Conservation (phyloP, 2,888 invertebrate genomes). For the Pherbina coryleti region DNA sequence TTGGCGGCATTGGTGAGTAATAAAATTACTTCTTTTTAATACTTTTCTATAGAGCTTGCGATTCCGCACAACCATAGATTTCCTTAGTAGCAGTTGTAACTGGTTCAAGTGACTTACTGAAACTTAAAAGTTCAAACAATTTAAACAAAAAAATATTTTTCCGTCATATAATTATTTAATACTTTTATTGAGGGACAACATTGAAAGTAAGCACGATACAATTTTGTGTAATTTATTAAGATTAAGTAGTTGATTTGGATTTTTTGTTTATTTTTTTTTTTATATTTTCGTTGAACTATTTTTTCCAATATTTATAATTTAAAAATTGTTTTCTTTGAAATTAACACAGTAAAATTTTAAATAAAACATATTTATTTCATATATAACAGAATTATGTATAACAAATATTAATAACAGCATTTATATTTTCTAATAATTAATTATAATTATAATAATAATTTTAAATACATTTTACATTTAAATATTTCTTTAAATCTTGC, state of each 20-base stretch:
- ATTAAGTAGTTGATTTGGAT: slow-evolving; percentile 40
- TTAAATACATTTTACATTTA: slow-evolving; percentile 52
- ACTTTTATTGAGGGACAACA: slow-evolving; percentile 57
- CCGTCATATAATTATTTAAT: slow-evolving; percentile 53
- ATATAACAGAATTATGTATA: slow-evolving; percentile 49
- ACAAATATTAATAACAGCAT: slow-evolving; percentile 51
- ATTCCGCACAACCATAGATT: too few species aligned
- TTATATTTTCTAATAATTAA: slow-evolving; percentile 45
- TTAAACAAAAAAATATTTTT: neutral
- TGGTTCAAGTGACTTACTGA: too few species aligned
- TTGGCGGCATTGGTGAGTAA: too few species aligned
- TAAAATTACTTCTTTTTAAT: too few species aligned
- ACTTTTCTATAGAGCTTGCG: too few species aligned
- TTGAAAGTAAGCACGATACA: slow-evolving; percentile 59
- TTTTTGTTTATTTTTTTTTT: slow-evolving; percentile 33
- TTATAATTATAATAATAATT: slow-evolving; percentile 39
- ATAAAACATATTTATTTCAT: slow-evolving; percentile 46
- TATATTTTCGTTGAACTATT: slow-evolving; percentile 38
- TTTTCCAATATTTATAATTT: slow-evolving; percentile 32
- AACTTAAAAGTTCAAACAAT: too few species aligned
- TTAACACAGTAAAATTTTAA: slow-evolving; percentile 43
- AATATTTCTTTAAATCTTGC: slow-evolving; percentile 41
- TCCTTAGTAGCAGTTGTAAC: too few species aligned
- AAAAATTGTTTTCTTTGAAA: slow-evolving; percentile 40
- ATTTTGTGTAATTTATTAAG: slow-evolving; percentile 47